phyloP scores from a whole-genome alignment of 2,113 vertebrate genomes.

The Ahaetulla prasina region DNA sequence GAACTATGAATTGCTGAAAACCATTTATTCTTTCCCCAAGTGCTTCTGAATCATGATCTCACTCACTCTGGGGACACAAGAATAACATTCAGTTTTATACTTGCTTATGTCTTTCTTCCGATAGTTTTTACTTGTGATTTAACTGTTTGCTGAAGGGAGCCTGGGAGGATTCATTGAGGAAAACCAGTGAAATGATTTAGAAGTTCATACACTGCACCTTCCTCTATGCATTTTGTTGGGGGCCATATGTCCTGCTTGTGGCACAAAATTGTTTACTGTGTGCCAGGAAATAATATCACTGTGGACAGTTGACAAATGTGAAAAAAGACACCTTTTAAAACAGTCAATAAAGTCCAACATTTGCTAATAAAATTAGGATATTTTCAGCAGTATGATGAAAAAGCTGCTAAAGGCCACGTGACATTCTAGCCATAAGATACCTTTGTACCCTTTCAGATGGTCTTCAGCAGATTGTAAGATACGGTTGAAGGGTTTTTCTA shows the following conservation, averaged over 20 bases:
- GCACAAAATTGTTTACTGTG: not conserved
- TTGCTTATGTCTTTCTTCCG: not conserved
- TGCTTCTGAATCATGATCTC: not conserved
- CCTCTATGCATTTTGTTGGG: not conserved
- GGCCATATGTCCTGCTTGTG: not conserved
- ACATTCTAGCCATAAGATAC: not conserved
- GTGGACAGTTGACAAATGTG: not conserved
- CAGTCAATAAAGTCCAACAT: not conserved
- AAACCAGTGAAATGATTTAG: not conserved
- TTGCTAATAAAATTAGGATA: not conserved
- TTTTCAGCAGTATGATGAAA: not conserved
- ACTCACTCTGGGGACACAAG: not conserved
- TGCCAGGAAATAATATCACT: not conserved
- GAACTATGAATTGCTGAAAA: not conserved
- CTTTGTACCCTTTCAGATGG: not conserved
- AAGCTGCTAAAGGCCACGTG: not conserved
- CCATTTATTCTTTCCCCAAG: not conserved
- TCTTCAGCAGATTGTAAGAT: not conserved
- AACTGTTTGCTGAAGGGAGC: not conserved
- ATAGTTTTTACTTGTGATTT: not conserved
- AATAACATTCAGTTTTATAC: not conserved
- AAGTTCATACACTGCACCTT: not conserved
- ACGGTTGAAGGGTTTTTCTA: not conserved
- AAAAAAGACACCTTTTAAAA: not conserved
- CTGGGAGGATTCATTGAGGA: not conserved